A percentile compares a stretch with the other conserved stretches of the same genome.
These are phyloP conservation scores for Glossophaga mutica DNA, from an alignment of 2,797 vertebrate species.

Conservation along the genomic window DNA sequence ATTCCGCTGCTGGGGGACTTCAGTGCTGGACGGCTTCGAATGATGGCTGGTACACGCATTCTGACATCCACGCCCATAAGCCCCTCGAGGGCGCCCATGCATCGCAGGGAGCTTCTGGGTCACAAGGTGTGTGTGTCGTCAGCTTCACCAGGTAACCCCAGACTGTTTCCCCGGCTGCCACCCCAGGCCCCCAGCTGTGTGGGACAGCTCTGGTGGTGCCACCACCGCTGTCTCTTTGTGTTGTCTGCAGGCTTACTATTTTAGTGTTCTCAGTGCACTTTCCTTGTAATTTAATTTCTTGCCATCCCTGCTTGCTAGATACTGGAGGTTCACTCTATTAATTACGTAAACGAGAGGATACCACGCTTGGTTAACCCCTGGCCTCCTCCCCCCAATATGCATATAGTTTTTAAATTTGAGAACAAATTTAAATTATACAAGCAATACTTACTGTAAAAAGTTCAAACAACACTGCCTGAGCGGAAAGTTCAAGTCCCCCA, in stretches of 20 bases:
- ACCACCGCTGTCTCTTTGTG: neutral
- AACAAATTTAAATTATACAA: slow-evolving; percentile 9
- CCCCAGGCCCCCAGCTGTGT: neutral
- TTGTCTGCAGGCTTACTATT: neutral
- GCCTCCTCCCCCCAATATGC: neutral
- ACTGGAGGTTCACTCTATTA: neutral
- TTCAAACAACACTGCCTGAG: neutral
- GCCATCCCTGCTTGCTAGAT: neutral
- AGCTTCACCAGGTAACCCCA: neutral
- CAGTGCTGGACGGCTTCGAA: neutral
- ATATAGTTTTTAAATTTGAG: neutral
- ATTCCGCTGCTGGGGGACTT: neutral
- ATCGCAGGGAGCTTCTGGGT: neutral
- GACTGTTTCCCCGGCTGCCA: neutral
- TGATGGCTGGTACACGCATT: neutral
- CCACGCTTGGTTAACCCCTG: neutral
- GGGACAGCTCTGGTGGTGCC: rapidly evolving
- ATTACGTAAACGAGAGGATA: neutral
- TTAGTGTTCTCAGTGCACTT: neutral
- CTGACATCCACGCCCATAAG: rapidly evolving
- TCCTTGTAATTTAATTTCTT: neutral
- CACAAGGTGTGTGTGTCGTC: neutral
- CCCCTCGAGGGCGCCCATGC: neutral
- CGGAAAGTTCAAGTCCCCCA: neutral
- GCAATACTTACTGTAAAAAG: neutral